Conservation (phyloP, 2,113 vertebrate genomes). For the Ranitomeya variabilis region DNA sequence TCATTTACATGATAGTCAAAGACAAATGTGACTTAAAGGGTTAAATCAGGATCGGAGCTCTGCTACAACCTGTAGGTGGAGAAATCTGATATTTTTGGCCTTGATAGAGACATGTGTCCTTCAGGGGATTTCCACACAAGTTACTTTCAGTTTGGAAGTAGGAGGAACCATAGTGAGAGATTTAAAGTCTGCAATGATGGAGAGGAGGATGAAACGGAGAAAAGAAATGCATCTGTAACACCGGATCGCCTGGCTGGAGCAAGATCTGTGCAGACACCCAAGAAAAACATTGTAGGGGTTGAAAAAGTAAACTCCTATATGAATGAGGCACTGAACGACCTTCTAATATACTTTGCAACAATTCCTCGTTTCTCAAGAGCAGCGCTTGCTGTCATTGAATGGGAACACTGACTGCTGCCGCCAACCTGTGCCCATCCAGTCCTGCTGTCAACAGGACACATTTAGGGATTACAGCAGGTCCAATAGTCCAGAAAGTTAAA, state of each 20-base stretch:
- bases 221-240: not conserved
- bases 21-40: not conserved
- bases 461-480: too few species aligned
- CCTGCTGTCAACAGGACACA: too few species aligned
- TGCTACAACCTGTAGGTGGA: not conserved
- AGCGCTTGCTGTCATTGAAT: too few species aligned
- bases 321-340: too few species aligned
- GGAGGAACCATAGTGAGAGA: not conserved
- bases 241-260: not conserved
- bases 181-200: not conserved
- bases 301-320: too few species aligned
- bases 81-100: not conserved
- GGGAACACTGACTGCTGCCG: too few species aligned
- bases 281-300: not conserved
- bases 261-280: not conserved
- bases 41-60: not conserved
- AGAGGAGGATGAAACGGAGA: not conserved
- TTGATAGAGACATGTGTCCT: not conserved
- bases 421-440: too few species aligned
- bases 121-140: conserved; percentile 26
- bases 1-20: not conserved
- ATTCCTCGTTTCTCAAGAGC: too few species aligned
- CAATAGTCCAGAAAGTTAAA: too few species aligned
- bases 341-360: too few species aligned
- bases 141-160: conserved; percentile 11